These are phyloP conservation scores for Denticeps clupeoides DNA, from an alignment of 2,797 vertebrate genomes.

Conservation along the genomic window DNA sequence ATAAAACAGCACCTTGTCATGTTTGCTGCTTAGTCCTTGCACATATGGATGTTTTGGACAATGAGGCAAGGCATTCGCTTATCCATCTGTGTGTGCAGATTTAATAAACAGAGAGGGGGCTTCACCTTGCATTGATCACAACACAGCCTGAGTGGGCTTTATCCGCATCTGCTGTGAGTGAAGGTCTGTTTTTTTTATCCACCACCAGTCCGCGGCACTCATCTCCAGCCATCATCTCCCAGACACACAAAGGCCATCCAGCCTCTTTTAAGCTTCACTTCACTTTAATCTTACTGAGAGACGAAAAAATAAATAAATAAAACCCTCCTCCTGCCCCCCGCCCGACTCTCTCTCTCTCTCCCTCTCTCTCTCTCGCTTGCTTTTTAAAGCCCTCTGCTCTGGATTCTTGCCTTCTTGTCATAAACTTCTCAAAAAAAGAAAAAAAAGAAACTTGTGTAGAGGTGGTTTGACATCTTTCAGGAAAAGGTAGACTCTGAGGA, in stretches of 20 bases:
- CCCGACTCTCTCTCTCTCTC: no score
- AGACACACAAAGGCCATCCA: constrained; percentile 18
- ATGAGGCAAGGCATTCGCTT: background rate
- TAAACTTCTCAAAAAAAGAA: constrained; percentile 33
- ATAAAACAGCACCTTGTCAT: no score
- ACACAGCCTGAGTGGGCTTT: background rate
- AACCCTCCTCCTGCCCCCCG: no score
- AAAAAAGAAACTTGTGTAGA: constrained; percentile 30
- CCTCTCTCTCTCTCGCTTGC: no score
- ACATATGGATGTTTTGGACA: no score
- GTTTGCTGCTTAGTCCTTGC: no score
- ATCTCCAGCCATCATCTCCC: constrained; percentile 17
- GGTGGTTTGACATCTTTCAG: constrained; percentile 42
- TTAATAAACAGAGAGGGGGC: background rate
- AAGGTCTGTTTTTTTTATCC: constrained; percentile 5
- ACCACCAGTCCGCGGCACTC: constrained; percentile 5
- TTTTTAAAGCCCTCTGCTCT: constrained; percentile 21
- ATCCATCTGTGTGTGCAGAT: background rate
- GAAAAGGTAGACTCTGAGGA: constrained; percentile 40
- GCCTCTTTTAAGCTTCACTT: constrained; percentile 27
- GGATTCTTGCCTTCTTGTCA: constrained; percentile 39
- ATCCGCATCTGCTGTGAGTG: background rate
- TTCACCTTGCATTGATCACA: constrained; percentile 3
- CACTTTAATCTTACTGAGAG: constrained; percentile 22
- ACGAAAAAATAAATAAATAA: background rate